These are phyloP conservation scores for Oncorhynchus gorbuscha DNA, from an alignment of 2,113 vertebrate species.

Conservation along the genomic window DNA sequence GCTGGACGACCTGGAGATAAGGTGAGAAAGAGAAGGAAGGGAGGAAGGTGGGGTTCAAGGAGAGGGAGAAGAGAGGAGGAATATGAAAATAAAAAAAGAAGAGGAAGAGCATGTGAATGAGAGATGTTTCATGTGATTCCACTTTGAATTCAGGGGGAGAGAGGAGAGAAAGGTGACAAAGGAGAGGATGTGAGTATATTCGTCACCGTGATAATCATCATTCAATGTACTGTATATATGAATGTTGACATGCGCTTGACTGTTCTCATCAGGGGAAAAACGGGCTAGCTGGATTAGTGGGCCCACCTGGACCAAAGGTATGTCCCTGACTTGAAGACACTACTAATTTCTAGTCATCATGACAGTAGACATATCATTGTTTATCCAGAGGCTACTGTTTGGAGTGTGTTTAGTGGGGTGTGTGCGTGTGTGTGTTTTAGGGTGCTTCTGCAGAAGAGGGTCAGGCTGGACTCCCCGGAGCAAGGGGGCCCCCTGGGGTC, in stretches of 20 bases:
- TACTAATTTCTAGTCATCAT: not conserved
- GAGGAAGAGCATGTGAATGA: constrained; percentile 45
- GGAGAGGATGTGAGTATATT: constrained; percentile 81
- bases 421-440: constrained; percentile 57
- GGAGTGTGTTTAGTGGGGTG: not conserved
- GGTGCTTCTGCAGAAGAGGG: constrained; percentile 68
- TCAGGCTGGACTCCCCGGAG: constrained; percentile 69
- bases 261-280: constrained; percentile 72
- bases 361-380: not conserved
- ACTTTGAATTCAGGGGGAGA: constrained; percentile 76
- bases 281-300: constrained; percentile 73
- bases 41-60: not conserved
- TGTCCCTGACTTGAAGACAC: not conserved
- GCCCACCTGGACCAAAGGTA: constrained; percentile 85
- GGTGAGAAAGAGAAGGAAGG: constrained; percentile 76
- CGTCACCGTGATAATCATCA: not conserved
- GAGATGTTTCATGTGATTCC: not conserved
- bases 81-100: not conserved
- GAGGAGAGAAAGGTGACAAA: constrained; percentile 83
- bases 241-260: no score
- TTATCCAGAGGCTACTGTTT: not conserved
- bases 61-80: constrained; percentile 37
- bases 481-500: constrained; percentile 77
- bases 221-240: not conserved
- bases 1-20: constrained; percentile 86